Base-by-base conservation (phyloP, 2,888 invertebrate species). In the Cactoblastis cactorum region DNA sequence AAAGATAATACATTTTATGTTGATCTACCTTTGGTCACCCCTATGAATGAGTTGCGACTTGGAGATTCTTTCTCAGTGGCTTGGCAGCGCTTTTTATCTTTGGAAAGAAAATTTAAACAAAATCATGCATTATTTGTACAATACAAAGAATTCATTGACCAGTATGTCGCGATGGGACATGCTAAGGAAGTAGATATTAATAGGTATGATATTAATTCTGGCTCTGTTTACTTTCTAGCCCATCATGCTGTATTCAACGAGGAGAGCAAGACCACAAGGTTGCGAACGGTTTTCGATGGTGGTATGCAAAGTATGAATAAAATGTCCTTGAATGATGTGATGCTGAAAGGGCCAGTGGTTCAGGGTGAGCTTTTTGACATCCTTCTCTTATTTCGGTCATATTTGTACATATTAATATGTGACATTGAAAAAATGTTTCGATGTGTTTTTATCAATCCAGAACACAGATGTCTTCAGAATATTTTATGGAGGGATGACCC, bases 221-320 rank as follows among this genome's bases (percentile, higher is more conserved):
- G 28, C 28, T 9, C 50, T 50, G 14, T 49, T 17, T 66, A 63
- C 48, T 63, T 55, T 48, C 22, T 67, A 35, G 65, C 65, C 4
- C 67, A 67, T 48, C 67, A 67, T 45, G 62, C 59, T 1, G 62
- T 66, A 3, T 15, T 61, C 0, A 54, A 59, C 5, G 54, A 59
- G 12, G 41, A 53, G 0, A 61, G 61, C 24, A 34, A 43, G 0
- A 63, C 63, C 0, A 65, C 65, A 0, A 61, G 62, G 41, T 47
- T 68, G 4, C 53, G 66, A 2, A 49, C 53, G 1, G 70, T 68
- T 0, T 67, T 62, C 45, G 65, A 71, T 39, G 65, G 55, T 2
- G 58, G 59, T 55, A 57, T 4, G 37, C n/a, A n/a, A n/a, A n/a
- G n/a, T n/a, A n/a, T n/a, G n/a, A n/a, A n/a, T n/a, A n/a, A n/a